Percentiles rank a stretch among this genome's conserved stretches.
Evolutionary conservation across 2,113 vertebrate species (phyloP).

Genomic region (Ctenodactylus gundi): DNA sequence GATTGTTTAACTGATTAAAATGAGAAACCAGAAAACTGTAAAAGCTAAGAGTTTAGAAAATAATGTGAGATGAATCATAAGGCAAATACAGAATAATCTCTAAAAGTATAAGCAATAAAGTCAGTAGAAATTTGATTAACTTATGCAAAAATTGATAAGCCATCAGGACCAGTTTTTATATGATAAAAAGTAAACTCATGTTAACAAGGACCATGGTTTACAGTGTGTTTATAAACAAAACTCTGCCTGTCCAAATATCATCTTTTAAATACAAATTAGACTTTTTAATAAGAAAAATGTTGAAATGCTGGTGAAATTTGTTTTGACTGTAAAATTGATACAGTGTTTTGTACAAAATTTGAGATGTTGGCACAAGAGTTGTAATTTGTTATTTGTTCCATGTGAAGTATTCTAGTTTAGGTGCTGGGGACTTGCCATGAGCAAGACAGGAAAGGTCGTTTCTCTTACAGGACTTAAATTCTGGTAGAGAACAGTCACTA

Average conservation of each 20-base stretch:
- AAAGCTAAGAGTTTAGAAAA: slow-evolving; percentile 5
- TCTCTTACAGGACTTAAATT: not conserved
- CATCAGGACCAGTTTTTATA: not conserved
- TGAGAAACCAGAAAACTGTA: not conserved
- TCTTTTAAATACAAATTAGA: not conserved
- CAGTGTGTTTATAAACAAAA: not conserved
- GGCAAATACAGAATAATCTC: not conserved
- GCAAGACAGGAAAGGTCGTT: not conserved
- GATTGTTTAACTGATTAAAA: not conserved
- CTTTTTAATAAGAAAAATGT: not conserved
- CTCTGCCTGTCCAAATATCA: not conserved
- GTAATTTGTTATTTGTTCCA: not conserved
- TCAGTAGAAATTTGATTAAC: not conserved
- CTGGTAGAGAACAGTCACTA: not conserved
- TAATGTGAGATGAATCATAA: not conserved
- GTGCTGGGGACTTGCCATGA: not conserved
- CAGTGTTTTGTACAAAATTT: not conserved
- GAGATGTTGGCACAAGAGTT: not conserved
- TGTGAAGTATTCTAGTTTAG: not conserved
- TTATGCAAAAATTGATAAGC: not conserved
- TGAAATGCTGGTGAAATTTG: not conserved
- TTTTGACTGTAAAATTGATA: not conserved
- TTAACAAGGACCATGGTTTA: not conserved
- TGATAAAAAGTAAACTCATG: not conserved
- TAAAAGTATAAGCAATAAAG: not conserved